Base-by-base conservation (phyloP, 2,113 vertebrate species). In the Rhodinocichla rosea region DNA sequence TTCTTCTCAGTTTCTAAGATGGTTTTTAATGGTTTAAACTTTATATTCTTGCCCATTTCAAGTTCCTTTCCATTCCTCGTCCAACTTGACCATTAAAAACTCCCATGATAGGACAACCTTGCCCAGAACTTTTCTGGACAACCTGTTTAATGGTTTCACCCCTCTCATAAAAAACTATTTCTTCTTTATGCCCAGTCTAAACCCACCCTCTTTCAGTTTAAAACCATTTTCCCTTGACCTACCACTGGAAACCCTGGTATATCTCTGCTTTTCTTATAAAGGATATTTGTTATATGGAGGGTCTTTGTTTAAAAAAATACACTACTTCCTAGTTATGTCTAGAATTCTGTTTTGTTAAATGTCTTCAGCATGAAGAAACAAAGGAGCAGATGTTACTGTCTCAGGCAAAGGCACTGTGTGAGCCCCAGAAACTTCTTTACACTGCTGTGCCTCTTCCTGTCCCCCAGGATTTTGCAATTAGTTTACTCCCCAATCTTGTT, bases 271-370 rank as follows among this genome's bases (percentile, higher is more conserved):
- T 35, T 49, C 47, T 42, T 42, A 9, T 6, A 62, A 89, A 62
- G 0, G 0, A 2, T 17, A 19, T 32, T 89, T 47, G 6, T 27
- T 24, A 6, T 27, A 6, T 12, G 2, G 16, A 26, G 3, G 3
- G 2, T 7, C 28, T n/a, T 67, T 32, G 17, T 8, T 15, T 5
- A 30, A 50, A 52, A 81, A 68, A 53, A 53, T 0, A 22, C 10
- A 26, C 12, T 33, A 65, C 2, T 47, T 76, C n/a, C 30, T 40
- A 16, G 20, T 35, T 47, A 23, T 69, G 21, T 13, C 12, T 42
- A 33, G 22, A 56, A 33, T 42, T 56, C 63, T 56, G 22, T 49
- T 11, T 28, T 49, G 12, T 11, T 13, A 33, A 69, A 49, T 14
- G 12, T 32, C 40, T 62, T 35, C 6, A 76, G 35, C 22, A 37